Percentiles rank a stretch among this genome's conserved stretches.
phyloP scores from a whole-genome alignment of 2,888 invertebrate genomes.

The Metalampra italica region DNA sequence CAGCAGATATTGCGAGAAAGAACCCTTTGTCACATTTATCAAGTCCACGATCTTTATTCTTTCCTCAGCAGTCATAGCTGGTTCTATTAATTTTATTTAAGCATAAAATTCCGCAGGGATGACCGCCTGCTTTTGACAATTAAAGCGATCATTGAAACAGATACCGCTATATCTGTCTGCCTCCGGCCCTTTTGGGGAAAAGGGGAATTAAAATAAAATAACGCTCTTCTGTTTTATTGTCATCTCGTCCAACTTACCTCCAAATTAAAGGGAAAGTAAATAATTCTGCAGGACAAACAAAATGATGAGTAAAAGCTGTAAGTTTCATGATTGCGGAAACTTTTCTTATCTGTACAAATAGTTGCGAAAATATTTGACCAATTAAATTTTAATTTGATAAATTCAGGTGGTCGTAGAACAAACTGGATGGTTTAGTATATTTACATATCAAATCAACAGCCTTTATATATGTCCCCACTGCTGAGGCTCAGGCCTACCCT shows the following conservation, averaged over 20 bases:
- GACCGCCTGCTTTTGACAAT: conserved; percentile 8
- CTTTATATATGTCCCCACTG: no score
- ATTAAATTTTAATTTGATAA: no score
- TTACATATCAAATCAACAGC: no score
- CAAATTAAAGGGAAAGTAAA: no score
- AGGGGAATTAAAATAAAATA: conserved; percentile 9
- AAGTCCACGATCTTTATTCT: not conserved
- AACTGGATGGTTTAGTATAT: no score
- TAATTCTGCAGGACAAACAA: no score
- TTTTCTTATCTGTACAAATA: no score
- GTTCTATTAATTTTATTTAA: conserved; percentile 1
- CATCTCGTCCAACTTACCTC: not conserved
- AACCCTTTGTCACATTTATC: not conserved
- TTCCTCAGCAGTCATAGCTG: not conserved
- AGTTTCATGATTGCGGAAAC: no score
- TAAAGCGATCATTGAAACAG: conserved; percentile 7
- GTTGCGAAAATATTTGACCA: no score
- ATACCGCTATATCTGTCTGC: conserved; percentile 3
- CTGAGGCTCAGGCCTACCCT: no score
- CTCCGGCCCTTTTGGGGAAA: conserved; percentile 4
- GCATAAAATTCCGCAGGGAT: not conserved
- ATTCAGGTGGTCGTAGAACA: no score
- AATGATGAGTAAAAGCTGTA: no score
- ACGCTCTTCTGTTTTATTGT: conserved; percentile 3
- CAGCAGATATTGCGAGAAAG: conserved; percentile 19